These are phyloP conservation scores for Pseudococcus jackbeardsleyi DNA, from an alignment of 2,888 invertebrate genomes.

Conservation along the genomic window DNA sequence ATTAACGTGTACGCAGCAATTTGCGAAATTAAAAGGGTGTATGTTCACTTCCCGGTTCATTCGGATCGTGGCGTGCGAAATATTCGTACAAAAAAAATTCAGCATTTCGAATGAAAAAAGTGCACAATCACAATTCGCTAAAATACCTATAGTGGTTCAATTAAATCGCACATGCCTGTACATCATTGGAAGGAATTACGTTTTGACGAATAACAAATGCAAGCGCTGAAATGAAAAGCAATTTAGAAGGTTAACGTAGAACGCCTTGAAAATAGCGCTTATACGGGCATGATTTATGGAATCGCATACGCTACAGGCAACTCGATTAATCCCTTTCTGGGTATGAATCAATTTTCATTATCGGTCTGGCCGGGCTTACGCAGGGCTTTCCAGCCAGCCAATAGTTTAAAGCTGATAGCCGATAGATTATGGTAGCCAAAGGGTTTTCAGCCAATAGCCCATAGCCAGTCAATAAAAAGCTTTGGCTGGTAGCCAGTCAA, in stretches of 20 bases:
- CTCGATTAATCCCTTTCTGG: constrained; percentile 23
- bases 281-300: constrained; percentile 11
- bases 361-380: neutral
- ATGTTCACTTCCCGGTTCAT: neutral
- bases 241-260: neutral
- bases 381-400: no score
- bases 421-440: no score
- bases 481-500: no score
- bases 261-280: constrained; percentile 5
- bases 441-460: no score
- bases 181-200: neutral
- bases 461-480: no score
- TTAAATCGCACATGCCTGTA: neutral
- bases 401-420: no score
- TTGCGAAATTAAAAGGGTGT: neutral
- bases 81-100: neutral
- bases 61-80: neutral
- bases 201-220: constrained; percentile 9
- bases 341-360: constrained; percentile 20
- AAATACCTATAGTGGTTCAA: neutral
- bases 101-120: neutral
- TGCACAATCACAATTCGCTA: constrained; percentile 4
- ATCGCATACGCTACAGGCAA: neutral
- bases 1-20: neutral
- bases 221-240: constrained; percentile 18